Percentiles rank a stretch among this genome's conserved stretches.
phyloP scores from a whole-genome alignment of 2,888 invertebrate genomes.

The Eulithis testata region DNA sequence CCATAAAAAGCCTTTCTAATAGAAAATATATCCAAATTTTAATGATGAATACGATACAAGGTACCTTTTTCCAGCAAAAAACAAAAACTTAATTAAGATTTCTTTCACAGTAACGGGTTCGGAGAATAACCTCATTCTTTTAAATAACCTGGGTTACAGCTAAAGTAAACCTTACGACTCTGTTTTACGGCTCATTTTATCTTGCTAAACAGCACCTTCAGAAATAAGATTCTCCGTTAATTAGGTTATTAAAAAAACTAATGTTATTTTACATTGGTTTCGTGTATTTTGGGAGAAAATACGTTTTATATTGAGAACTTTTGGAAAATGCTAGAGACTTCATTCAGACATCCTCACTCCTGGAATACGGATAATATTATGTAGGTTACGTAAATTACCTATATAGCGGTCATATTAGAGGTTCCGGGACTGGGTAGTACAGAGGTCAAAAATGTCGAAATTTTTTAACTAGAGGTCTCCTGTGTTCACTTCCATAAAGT shows the following conservation, averaged over 20 bases:
- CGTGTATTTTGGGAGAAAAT: neutral
- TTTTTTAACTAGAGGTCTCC: no score
- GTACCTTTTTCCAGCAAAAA: neutral
- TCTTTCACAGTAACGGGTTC: constrained; percentile 24
- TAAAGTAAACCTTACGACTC: constrained; percentile 5
- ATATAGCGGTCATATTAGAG: no score
- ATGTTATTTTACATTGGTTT: constrained; percentile 27
- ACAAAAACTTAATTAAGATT: constrained; percentile 26
- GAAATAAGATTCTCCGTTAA: constrained; percentile 21
- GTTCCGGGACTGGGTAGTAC: no score
- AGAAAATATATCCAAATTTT: no score
- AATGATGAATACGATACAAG: no score
- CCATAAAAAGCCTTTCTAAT: no score
- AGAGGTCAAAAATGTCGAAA: no score
- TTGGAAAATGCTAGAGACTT: no score
- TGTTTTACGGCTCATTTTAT: constrained; percentile 20
- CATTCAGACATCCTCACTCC: no score
- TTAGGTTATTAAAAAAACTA: constrained; percentile 18
- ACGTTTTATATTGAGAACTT: neutral
- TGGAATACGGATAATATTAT: no score
- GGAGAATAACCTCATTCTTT: constrained; percentile 9
- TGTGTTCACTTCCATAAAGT: no score
- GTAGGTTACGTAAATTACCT: no score
- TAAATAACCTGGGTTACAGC: neutral
- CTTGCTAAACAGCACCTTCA: neutral